phyloP scores from a whole-genome alignment of 2,888 invertebrate genomes.

The Pristionchus fissidentatus region DNA sequence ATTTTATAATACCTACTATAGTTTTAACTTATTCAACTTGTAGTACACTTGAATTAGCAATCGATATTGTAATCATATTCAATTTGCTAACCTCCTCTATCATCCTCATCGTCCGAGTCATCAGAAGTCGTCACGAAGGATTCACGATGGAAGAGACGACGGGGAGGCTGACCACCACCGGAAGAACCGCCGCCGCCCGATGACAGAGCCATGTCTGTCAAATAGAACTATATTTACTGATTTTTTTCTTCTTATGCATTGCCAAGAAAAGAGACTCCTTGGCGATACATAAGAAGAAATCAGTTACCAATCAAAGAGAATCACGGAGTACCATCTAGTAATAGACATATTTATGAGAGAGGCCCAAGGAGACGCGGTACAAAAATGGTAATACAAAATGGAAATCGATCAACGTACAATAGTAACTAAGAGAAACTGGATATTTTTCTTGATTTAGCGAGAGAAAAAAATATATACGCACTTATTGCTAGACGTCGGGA shows the following conservation, averaged over 20 bases:
- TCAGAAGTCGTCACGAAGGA: constrained; percentile 45
- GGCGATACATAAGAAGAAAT: not conserved
- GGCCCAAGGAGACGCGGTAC: not conserved
- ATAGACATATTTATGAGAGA: not conserved
- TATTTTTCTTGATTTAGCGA: too few species aligned
- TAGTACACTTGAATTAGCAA: too few species aligned
- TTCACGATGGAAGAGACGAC: constrained; percentile 45
- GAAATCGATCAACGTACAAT: not conserved
- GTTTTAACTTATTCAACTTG: too few species aligned
- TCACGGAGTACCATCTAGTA: not conserved
- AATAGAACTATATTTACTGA: too few species aligned
- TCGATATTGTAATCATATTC: too few species aligned
- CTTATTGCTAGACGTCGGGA: too few species aligned
- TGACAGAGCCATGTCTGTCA: constrained; percentile 31
- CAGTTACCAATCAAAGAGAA: too few species aligned
- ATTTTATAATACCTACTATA: too few species aligned
- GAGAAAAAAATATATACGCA: too few species aligned
- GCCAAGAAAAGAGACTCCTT: too few species aligned
- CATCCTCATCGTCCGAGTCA: constrained; percentile 45
- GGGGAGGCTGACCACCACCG: constrained; percentile 28
- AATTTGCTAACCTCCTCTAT: constrained; percentile 19
- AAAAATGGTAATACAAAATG: not conserved
- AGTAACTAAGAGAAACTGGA: too few species aligned
- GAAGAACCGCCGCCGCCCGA: not conserved
- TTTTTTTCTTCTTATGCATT: too few species aligned